Evolutionary conservation across 2,113 vertebrate species (phyloP).

Genomic region (Perca flavescens): DNA sequence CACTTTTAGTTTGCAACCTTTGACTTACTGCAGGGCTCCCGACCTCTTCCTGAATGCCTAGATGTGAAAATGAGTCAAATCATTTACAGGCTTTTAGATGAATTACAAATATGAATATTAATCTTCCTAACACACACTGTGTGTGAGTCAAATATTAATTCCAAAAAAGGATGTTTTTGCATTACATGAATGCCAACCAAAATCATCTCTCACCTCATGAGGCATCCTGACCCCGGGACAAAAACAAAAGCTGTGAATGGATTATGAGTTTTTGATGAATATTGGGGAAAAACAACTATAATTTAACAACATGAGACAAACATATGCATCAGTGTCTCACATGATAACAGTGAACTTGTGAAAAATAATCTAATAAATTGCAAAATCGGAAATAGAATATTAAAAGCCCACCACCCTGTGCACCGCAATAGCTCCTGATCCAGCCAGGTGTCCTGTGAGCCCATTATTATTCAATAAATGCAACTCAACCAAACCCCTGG

Average conservation of each 20-base stretch:
- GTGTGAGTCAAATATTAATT: neutral
- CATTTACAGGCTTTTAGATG: neutral
- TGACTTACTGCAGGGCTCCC: neutral
- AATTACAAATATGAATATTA: too few relatives aligned
- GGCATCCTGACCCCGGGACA: neutral
- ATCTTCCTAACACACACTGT: too few relatives aligned
- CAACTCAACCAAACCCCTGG: constrained; percentile 15
- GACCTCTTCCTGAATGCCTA: neutral
- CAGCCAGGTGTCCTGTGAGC: neutral
- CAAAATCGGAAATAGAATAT: neutral
- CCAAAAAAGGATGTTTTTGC: neutral
- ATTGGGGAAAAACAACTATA: neutral
- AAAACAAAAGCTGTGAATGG: neutral
- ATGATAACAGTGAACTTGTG: neutral
- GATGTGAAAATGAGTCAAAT: neutral
- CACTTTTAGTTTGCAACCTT: neutral
- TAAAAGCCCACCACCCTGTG: neutral
- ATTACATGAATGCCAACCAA: neutral
- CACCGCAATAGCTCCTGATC: neutral
- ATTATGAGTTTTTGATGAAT: neutral
- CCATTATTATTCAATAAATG: constrained; percentile 22
- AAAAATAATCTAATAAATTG: constrained; percentile 17
- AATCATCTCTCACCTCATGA: neutral
- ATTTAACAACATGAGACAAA: constrained; percentile 13
- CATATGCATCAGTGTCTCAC: neutral